Evolutionary conservation across 2,113 vertebrate species (phyloP).

Genomic region (Tilapia sparmanii): DNA sequence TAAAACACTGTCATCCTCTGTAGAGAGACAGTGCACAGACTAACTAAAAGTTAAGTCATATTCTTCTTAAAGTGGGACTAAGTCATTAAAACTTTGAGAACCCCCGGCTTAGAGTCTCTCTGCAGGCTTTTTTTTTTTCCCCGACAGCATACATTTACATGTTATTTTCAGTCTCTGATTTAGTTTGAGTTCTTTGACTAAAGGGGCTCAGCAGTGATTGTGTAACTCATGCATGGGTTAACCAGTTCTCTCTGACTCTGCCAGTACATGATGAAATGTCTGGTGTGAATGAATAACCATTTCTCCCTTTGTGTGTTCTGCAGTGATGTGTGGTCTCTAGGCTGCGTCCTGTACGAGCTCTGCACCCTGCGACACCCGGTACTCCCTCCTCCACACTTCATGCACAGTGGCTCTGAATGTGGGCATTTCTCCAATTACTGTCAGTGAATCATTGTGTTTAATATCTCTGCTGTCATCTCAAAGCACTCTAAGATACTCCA

Average conservation of each 20-base stretch:
- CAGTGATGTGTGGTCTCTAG: conserved; percentile 95
- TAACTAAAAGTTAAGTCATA: neutral
- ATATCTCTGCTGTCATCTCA: neutral
- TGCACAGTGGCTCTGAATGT: neutral
- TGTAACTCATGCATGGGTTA: neutral
- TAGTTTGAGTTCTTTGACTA: neutral
- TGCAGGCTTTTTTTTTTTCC: accelerated
- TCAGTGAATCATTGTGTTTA: neutral
- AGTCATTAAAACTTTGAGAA: neutral
- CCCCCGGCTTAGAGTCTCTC: neutral
- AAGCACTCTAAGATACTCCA: neutral
- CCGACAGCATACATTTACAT: neutral
- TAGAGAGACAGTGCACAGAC: neutral
- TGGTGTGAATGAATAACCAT: conserved; percentile 9
- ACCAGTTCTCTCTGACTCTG: neutral
- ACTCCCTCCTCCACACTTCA: neutral
- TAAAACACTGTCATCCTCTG: neutral
- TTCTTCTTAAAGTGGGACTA: neutral
- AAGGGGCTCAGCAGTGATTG: neutral
- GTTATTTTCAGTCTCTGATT: neutral
- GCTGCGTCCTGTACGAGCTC: conserved; percentile 91
- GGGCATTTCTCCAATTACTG: neutral
- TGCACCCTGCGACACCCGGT: conserved; percentile 89
- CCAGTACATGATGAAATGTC: conserved; percentile 13
- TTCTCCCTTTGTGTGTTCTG: conserved; percentile 39